Percentiles rank a stretch among this genome's conserved stretches.
Conservation (phyloP, 1,140 invertebrate genomes). For the Drosophila jambulina region DNA sequence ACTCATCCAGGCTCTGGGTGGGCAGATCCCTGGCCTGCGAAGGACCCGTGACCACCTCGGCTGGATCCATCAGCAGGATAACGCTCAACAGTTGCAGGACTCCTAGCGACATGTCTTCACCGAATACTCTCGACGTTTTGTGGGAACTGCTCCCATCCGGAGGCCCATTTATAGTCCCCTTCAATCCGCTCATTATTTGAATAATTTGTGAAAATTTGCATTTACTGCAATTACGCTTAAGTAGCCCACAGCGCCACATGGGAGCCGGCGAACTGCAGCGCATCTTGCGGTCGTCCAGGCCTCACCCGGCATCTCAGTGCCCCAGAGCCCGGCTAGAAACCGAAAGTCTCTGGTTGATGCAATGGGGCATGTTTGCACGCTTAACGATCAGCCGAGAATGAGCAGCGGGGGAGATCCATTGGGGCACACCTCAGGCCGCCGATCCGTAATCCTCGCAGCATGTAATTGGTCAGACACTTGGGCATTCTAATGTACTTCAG, state of each 20-base stretch:
- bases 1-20: constrained; percentile 63
- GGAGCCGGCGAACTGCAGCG: constrained; percentile 24
- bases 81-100: constrained; percentile 12
- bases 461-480: constrained; percentile 2
- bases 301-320: background rate
- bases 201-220: constrained; percentile 74
- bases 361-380: constrained; percentile 19
- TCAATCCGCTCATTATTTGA: constrained; percentile 48
- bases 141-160: background rate
- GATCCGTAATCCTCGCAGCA: background rate
- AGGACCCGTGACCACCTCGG: constrained; percentile 4
- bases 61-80: constrained; percentile 27
- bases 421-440: constrained; percentile 12
- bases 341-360: constrained; percentile 31
- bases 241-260: constrained; percentile 56
- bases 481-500: background rate
- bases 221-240: constrained; percentile 72
- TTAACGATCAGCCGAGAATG: constrained; percentile 23
- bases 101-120: constrained; percentile 40
- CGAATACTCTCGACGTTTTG: constrained; percentile 14
- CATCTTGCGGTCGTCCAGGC: constrained; percentile 30
- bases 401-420: constrained; percentile 4
- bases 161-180: constrained; percentile 54
- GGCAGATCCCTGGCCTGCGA: constrained; percentile 34
- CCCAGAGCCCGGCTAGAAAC: constrained; percentile 21